phyloP scores from a whole-genome alignment of 2,888 invertebrate species.

The Amiota communis region DNA sequence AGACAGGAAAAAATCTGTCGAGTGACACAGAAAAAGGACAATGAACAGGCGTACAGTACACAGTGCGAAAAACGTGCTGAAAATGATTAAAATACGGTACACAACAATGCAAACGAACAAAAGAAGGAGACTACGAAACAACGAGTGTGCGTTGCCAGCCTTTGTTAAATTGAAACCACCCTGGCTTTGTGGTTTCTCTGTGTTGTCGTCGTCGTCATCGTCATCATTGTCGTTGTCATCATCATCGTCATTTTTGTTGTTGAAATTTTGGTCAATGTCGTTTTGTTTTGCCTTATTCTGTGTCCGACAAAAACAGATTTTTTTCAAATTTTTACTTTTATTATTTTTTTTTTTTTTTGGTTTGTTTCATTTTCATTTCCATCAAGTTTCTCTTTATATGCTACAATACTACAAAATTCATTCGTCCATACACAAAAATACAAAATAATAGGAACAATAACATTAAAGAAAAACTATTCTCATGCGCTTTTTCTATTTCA shows the following conservation, averaged over 20 bases:
- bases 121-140: background rate
- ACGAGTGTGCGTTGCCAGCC: background rate
- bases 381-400: slow-evolving; percentile 10
- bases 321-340: background rate
- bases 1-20: background rate
- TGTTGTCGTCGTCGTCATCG: background rate
- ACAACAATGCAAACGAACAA: slow-evolving; percentile 21
- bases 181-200: background rate
- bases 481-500: background rate
- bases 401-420: slow-evolving; percentile 1
- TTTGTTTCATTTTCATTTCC: slow-evolving; percentile 9
- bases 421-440: background rate
- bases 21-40: slow-evolving; percentile 29
- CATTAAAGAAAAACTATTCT: background rate
- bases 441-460: background rate
- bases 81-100: slow-evolving; percentile 27
- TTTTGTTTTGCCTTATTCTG: slow-evolving; percentile 12
- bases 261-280: slow-evolving; percentile 30
- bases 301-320: background rate
- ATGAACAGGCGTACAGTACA: slow-evolving; percentile 22
- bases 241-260: background rate
- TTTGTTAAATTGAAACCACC: slow-evolving; percentile 10
- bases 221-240: background rate
- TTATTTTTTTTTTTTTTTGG: slow-evolving; percentile 3
- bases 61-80: slow-evolving; percentile 7